Evolutionary conservation across 1,140 invertebrate species (phyloP).

Genomic region (Drosophila sproati): DNA sequence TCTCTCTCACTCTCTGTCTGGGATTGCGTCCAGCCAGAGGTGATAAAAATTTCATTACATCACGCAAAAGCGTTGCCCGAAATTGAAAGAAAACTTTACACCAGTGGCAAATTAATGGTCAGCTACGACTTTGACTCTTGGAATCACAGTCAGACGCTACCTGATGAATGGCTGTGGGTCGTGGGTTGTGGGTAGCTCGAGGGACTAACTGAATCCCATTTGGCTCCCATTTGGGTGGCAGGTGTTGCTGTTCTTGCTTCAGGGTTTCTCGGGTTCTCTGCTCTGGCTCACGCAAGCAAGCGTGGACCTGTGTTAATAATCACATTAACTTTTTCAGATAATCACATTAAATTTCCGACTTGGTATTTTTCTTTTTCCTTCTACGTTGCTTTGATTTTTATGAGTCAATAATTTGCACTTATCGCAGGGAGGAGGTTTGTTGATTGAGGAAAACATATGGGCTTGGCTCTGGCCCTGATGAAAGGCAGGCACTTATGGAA

Average conservation of each 20-base stretch:
- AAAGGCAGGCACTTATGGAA: constrained; percentile 25
- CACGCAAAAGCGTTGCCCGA: constrained; percentile 59
- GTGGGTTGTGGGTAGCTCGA: constrained; percentile 2
- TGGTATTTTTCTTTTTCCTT: constrained; percentile 20
- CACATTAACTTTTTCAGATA: constrained; percentile 78
- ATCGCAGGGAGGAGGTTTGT: neutral
- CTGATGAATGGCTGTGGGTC: constrained; percentile 44
- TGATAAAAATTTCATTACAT: constrained; percentile 82
- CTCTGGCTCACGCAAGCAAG: constrained; percentile 33
- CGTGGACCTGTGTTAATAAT: constrained; percentile 60
- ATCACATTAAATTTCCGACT: constrained; percentile 74
- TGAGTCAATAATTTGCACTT: constrained; percentile 50
- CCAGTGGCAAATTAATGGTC: constrained; percentile 63
- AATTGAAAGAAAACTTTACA: constrained; percentile 70
- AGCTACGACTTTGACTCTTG: constrained; percentile 26
- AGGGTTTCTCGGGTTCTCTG: too few species aligned
- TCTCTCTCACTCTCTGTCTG: constrained; percentile 1
- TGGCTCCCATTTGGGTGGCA: constrained; percentile 28
- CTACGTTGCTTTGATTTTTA: constrained; percentile 65
- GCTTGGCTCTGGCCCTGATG: constrained; percentile 5
- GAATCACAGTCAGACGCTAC: constrained; percentile 46
- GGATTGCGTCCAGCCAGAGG: constrained; percentile 54
- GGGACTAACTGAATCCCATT: neutral
- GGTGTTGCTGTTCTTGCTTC: constrained; percentile 25
- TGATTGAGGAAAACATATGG: neutral